Conservation (phyloP, 1,140 invertebrate species). For the Centruroides sculpturatus region DNA sequence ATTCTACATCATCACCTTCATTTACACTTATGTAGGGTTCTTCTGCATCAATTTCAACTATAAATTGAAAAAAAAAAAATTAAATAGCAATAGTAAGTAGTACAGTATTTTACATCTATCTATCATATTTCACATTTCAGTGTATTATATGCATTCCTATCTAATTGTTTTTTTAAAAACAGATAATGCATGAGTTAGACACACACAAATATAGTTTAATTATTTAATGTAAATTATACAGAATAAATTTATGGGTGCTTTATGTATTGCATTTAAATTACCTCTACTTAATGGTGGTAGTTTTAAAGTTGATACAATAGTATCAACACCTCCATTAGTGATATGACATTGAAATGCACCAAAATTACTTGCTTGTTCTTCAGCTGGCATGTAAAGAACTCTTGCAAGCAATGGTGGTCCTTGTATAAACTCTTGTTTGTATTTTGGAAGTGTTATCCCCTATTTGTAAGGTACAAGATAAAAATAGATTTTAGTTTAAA, state of each 20-base stretch:
- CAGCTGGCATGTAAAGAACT: conserved; percentile 8
- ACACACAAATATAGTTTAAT: too few species aligned
- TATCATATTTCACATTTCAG: too few species aligned
- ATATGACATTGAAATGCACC: conserved; percentile 9
- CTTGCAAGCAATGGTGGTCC: conserved; percentile 6
- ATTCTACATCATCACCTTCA: conserved; percentile 1
- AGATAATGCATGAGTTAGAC: too few species aligned
- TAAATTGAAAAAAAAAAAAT: background rate
- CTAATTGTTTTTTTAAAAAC: too few species aligned
- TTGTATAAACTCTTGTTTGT: conserved; percentile 7
- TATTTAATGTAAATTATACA: too few species aligned
- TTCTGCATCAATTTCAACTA: conserved; percentile 6
- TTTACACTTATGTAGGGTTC: conserved; percentile 2
- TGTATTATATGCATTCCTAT: too few species aligned
- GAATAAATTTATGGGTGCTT: background rate
- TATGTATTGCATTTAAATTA: background rate
- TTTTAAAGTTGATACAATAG: conserved; percentile 3
- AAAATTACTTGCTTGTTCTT: conserved; percentile 1
- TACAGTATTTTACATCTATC: too few species aligned
- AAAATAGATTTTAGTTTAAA: too few species aligned
- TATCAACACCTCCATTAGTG: background rate
- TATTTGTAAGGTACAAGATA: background rate
- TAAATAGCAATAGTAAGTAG: too few species aligned
- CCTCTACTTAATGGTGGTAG: conserved; percentile 7
- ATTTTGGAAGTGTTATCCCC: conserved; percentile 3